Base-by-base conservation (phyloP, 1,140 invertebrate species). In the Eumaeus atala region DNA sequence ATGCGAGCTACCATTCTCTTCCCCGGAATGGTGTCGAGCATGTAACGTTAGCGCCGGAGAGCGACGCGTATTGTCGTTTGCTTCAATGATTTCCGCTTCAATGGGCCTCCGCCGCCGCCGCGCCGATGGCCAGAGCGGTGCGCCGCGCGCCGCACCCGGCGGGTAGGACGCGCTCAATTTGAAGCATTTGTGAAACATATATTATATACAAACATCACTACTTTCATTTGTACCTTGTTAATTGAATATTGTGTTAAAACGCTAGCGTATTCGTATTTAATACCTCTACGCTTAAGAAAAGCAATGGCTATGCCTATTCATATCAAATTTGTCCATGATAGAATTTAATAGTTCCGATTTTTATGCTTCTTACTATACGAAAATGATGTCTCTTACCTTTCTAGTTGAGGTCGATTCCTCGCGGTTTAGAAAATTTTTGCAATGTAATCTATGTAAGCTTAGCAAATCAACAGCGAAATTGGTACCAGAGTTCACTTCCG, bases 401-500 rank as follows among this genome's bases (percentile, higher is more conserved):
- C 63, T 64, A 69, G 66, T 64, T 67, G 74, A 77, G 72, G 67
- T 69, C 72, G 62, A 62, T 72, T 54, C 66, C 76, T 75, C 76
- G 68, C 61, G 59, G 67, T 82, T 78, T 75, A 82, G 74, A 79
- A 76, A 77, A 74, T 70, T 80, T 80, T 83, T 82, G 81, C 81
- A 77, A 77, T 68, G 71, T 79, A 75, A 73, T 83, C 77, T 84
- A 73, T 77, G 65, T 86, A 84, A 84, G 80, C 79, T 84, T 83
- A 84, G 78, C 72, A 72, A 78, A 77, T 79, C 81, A 81, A 73
- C 81, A 81, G 78, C 82, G 77, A 83, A 82, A 83, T 84, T 79
- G 79, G 70, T 84, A 87, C 84, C 79, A 87, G 79, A 84, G 70
- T 84, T 84, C 84, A 87, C 84, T 84, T 87, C 84, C 84, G 84